A percentile compares a stretch with the other conserved stretches of the same genome.
Conservation (phyloP, 1,140 invertebrate genomes). For the Drosophila repleta region DNA sequence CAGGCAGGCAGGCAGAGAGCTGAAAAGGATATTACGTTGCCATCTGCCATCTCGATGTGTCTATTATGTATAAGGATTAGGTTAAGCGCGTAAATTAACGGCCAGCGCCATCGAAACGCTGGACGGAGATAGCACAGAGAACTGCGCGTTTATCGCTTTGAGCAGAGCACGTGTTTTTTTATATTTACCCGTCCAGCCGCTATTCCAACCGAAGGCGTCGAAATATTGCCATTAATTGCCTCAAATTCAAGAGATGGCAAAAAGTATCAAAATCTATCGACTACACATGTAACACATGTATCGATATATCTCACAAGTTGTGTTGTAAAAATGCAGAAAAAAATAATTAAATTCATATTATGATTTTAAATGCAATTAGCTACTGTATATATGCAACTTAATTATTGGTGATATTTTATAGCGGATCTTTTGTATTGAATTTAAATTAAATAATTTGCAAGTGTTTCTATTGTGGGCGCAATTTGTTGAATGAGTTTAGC, state of each 20-base stretch:
- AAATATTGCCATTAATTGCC: slow-evolving; percentile 23
- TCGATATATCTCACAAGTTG: not conserved
- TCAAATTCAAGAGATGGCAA: not conserved
- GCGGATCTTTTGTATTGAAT: no score
- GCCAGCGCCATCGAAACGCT: not conserved
- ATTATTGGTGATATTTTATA: no score
- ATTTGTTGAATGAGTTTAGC: no score
- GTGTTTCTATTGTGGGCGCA: no score
- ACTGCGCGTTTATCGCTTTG: not conserved
- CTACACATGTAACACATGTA: not conserved
- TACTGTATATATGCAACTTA: no score
- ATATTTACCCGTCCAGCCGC: slow-evolving; percentile 41
- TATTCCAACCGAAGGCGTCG: slow-evolving; percentile 28
- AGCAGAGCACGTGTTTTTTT: slow-evolving; percentile 35
- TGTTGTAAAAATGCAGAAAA: not conserved
- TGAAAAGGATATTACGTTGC: not conserved
- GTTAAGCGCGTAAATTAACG: slow-evolving; percentile 10
- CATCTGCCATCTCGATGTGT: not conserved
- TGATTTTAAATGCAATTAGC: no score
- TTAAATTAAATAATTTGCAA: no score
- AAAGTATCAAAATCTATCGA: not conserved
- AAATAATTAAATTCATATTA: no score
- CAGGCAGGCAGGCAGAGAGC: not conserved
- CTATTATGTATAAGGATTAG: not conserved
- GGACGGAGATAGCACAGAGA: no score